Evolutionary conservation across 2,888 invertebrate species (phyloP).

Genomic region (Drosophila setosimentum): DNA sequence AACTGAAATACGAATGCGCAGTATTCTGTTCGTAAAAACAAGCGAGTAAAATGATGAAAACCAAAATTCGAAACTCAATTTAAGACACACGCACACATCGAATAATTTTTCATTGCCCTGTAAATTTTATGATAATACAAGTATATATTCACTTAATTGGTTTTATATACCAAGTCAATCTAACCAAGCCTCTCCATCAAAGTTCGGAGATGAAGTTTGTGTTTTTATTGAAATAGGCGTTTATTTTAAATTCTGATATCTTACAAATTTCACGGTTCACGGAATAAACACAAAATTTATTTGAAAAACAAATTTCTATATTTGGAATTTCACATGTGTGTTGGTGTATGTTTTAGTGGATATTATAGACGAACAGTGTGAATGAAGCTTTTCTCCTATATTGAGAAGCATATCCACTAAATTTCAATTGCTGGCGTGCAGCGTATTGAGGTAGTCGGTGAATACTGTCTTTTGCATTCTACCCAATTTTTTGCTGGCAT

Average conservation of each 20-base stretch:
- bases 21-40: constrained; percentile 42
- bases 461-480: background rate
- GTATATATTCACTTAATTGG: background rate
- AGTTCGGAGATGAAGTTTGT: background rate
- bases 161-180: background rate
- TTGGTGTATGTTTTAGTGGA: background rate
- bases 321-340: background rate
- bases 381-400: no score
- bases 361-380: no score
- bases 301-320: background rate
- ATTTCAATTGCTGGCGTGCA: background rate
- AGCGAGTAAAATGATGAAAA: constrained; percentile 44
- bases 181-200: background rate
- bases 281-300: no score
- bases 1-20: constrained; percentile 43
- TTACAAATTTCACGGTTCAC: background rate
- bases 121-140: background rate
- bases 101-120: constrained; percentile 13
- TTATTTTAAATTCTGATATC: background rate
- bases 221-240: background rate
- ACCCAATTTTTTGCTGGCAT: constrained; percentile 28
- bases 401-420: no score
- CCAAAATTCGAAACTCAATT: constrained; percentile 48
- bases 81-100: constrained; percentile 5
- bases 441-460: background rate